phyloP scores from a whole-genome alignment of 2,888 invertebrate genomes.

The Dastarcus helophoroides region DNA sequence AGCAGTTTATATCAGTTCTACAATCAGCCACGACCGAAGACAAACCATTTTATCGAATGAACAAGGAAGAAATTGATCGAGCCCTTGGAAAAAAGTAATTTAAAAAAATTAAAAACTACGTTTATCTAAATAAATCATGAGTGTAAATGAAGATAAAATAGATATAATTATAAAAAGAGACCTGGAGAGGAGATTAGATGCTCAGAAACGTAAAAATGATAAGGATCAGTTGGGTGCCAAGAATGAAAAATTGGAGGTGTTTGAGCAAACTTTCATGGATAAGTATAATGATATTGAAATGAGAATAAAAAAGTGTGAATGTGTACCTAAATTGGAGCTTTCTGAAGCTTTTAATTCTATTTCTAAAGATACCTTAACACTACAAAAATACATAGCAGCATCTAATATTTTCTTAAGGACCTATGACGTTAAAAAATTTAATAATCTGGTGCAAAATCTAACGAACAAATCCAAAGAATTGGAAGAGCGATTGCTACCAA shows the following conservation, averaged over 20 bases:
- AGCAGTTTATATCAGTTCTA: slow-evolving; percentile 35
- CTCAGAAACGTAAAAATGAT: slow-evolving; percentile 53
- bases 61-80: slow-evolving; percentile 40
- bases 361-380: slow-evolving; percentile 58
- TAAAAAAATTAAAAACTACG: slow-evolving; percentile 29
- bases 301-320: slow-evolving; percentile 38
- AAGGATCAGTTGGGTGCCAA: slow-evolving; percentile 50
- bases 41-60: slow-evolving; percentile 38
- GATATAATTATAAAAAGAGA: slow-evolving; percentile 44
- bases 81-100: slow-evolving; percentile 18
- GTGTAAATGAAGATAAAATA: slow-evolving; percentile 34
- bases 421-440: slow-evolving; percentile 69
- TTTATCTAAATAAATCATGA: too few species aligned
- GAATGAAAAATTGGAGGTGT: slow-evolving; percentile 58
- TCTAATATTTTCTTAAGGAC: slow-evolving; percentile 71
- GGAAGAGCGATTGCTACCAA: slow-evolving; percentile 63
- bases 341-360: slow-evolving; percentile 54
- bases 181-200: slow-evolving; percentile 51
- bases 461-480: slow-evolving; percentile 58
- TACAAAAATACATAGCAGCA: slow-evolving; percentile 69
- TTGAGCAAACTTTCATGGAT: slow-evolving; percentile 55
- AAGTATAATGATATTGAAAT: slow-evolving; percentile 55
- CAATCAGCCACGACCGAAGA: slow-evolving; percentile 39
- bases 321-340: slow-evolving; percentile 41
- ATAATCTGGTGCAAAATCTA: slow-evolving; percentile 59